These are phyloP conservation scores for Andrena dorsata DNA, from an alignment of 2,888 invertebrate species.

Conservation along the genomic window DNA sequence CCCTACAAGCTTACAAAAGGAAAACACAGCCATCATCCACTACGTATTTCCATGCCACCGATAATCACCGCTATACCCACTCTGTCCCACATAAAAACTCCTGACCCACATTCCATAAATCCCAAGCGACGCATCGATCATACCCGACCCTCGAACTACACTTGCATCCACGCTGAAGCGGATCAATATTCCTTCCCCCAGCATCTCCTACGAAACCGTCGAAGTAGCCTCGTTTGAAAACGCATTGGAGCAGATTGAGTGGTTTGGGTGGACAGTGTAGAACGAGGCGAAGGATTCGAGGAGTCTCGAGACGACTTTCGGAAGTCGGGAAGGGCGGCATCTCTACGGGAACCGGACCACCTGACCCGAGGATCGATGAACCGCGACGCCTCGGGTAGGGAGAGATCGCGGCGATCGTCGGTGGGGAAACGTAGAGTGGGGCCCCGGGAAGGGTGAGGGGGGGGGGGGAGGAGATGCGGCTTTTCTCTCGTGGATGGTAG, in stretches of 20 bases:
- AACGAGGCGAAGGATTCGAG: slow-evolving; percentile 57
- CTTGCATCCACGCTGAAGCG: too few relatives aligned
- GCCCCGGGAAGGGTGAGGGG: slow-evolving; percentile 6
- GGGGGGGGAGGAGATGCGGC: slow-evolving; percentile 40
- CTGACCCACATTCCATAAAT: slow-evolving; percentile 29
- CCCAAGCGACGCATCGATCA: background rate
- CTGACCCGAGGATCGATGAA: slow-evolving; percentile 64
- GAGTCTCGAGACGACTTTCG: slow-evolving; percentile 53
- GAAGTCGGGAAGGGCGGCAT: slow-evolving; percentile 50
- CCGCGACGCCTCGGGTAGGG: slow-evolving; percentile 28
- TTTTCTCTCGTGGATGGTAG: slow-evolving; percentile 79
- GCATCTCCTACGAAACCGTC: too few relatives aligned
- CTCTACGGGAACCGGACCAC: slow-evolving; percentile 60
- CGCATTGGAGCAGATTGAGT: background rate
- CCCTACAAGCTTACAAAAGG: slow-evolving; percentile 40
- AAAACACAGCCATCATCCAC: slow-evolving; percentile 50
- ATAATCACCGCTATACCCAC: slow-evolving; percentile 51
- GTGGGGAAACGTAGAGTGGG: background rate
- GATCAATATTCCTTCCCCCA: background rate
- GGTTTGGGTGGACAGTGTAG: background rate
- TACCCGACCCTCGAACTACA: background rate
- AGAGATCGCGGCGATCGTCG: slow-evolving; percentile 43
- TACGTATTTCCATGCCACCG: slow-evolving; percentile 52
- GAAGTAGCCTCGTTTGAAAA: background rate
- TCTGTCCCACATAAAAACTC: slow-evolving; percentile 33